phyloP scores from a whole-genome alignment of 1,140 invertebrate genomes.

The Episyrphus balteatus region DNA sequence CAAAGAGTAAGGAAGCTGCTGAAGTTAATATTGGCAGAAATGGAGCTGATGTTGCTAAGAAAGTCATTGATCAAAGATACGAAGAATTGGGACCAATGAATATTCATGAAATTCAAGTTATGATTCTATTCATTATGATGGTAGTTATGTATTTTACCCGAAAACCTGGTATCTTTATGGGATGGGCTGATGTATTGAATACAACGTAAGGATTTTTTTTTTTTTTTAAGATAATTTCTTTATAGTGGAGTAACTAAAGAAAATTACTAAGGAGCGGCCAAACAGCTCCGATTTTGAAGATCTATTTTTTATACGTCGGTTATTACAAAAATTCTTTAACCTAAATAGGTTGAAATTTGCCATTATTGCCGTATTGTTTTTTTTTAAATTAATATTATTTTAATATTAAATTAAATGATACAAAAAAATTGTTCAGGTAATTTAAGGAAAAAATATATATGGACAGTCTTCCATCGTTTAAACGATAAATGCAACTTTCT shows the following conservation, averaged over 20 bases:
- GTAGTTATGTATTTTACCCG: constrained; percentile 82
- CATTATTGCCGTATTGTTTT: too few species aligned
- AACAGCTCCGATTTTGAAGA: too few species aligned
- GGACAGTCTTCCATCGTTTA: too few species aligned
- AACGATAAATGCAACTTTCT: too few species aligned
- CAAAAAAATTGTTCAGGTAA: too few species aligned
- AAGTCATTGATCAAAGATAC: constrained; percentile 61
- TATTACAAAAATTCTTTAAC: too few species aligned
- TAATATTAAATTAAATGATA: too few species aligned
- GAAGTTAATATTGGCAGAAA: constrained; percentile 43
- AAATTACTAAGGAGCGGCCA: not conserved
- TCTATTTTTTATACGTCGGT: too few species aligned
- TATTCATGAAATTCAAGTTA: constrained; percentile 69
- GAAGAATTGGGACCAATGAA: constrained; percentile 63
- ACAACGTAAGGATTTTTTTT: constrained; percentile 14
- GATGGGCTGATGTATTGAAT: constrained; percentile 23
- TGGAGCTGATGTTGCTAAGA: constrained; percentile 50
- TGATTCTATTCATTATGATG: constrained; percentile 63
- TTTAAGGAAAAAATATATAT: too few species aligned
- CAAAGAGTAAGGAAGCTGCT: constrained; percentile 47
- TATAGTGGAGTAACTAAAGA: not conserved
- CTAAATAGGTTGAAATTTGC: too few species aligned
- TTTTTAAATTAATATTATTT: too few species aligned
- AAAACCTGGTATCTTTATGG: constrained; percentile 47
- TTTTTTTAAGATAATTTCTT: not conserved